Evolutionary conservation across 2,888 invertebrate species (phyloP).

Genomic region (Patella pellucida): DNA sequence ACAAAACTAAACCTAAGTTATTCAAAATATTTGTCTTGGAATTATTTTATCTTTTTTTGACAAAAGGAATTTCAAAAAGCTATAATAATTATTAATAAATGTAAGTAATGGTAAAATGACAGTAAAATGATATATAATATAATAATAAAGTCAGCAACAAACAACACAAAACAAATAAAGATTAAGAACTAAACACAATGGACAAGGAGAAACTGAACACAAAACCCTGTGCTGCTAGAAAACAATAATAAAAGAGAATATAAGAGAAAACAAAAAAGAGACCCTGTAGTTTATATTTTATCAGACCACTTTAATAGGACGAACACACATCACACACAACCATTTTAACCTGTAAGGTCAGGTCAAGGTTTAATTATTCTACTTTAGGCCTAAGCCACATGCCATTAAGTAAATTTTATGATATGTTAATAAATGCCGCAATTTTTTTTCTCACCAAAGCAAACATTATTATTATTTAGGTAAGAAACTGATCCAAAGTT

Average conservation of each 20-base stretch:
- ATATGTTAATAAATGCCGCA: constrained; percentile 11
- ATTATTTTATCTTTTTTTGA: not conserved
- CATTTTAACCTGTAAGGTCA: not conserved
- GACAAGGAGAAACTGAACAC: not conserved
- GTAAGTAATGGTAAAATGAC: too few species aligned
- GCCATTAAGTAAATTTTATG: not conserved
- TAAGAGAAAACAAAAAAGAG: constrained; percentile 2
- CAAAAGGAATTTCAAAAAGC: constrained; percentile 5
- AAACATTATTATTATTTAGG: not conserved
- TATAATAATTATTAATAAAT: too few species aligned
- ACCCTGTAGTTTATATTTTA: not conserved
- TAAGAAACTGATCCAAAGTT: too few species aligned
- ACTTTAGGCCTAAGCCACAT: too few species aligned
- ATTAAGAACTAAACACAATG: not conserved
- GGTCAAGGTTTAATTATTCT: too few species aligned
- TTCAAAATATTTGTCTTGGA: constrained; percentile 8
- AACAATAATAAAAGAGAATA: not conserved
- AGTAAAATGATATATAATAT: too few species aligned
- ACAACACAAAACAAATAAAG: constrained; percentile 7
- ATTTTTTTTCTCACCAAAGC: not conserved
- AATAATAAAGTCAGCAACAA: too few species aligned
- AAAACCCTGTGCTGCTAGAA: constrained; percentile 2
- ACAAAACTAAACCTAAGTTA: constrained; percentile 4
- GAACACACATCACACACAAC: constrained; percentile 1
- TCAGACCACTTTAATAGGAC: not conserved